A percentile compares a stretch with the other conserved stretches of the same genome.
Evolutionary conservation across 2,888 invertebrate species (phyloP).

Genomic region (Pterobdella sp.): DNA sequence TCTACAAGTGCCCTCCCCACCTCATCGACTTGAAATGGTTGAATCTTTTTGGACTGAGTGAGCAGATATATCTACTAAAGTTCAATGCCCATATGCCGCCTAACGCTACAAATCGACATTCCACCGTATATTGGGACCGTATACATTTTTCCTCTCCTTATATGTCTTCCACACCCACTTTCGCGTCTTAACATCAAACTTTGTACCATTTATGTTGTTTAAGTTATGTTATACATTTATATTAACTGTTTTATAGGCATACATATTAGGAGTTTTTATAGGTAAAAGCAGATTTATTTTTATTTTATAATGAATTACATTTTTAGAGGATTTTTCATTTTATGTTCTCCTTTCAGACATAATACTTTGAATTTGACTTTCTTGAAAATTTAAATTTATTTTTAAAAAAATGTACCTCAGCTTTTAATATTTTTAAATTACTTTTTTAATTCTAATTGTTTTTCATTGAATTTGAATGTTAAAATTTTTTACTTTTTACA

Average conservation of each 20-base stretch:
- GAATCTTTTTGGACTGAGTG: conserved; percentile 18
- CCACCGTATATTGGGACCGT: conserved; percentile 29
- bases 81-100: conserved; percentile 21
- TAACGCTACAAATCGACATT: conserved; percentile 31
- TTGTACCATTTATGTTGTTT: too few species aligned
- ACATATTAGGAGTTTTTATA: too few species aligned
- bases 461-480: not conserved
- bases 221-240: too few species aligned
- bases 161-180: conserved; percentile 10
- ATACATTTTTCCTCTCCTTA: conserved; percentile 29
- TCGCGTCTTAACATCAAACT: not conserved
- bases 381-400: not conserved
- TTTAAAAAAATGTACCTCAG: not conserved
- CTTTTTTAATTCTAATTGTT: not conserved
- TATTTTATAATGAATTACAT: too few species aligned
- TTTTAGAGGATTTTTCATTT: too few species aligned
- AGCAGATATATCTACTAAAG: conserved; percentile 19
- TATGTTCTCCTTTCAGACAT: not conserved
- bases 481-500: too few species aligned
- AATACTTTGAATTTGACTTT: not conserved
- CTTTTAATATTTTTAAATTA: not conserved
- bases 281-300: too few species aligned
- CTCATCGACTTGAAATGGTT: conserved; percentile 22
- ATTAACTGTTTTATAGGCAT: too few species aligned
- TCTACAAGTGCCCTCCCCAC: conserved; percentile 32